phyloP scores from a whole-genome alignment of 2,797 vertebrate species.

The Dipus sagitta region DNA sequence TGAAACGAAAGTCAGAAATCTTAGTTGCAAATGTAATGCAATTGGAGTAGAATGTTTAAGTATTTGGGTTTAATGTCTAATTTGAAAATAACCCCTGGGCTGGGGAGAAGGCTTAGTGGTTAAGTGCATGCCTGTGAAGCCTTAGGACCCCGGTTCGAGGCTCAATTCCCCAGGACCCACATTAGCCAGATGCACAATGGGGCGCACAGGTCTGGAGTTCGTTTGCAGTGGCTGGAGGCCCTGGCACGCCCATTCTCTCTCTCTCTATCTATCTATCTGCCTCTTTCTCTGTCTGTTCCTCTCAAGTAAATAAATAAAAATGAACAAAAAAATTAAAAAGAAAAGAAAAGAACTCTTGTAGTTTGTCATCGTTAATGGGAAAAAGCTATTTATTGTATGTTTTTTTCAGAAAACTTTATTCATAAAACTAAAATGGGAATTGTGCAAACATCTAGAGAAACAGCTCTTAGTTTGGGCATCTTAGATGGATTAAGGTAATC shows the following conservation, averaged over 20 bases:
- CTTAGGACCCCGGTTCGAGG: too few relatives aligned
- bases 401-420: neutral
- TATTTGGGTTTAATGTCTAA: neutral
- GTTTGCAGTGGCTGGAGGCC: too few relatives aligned
- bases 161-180: too few relatives aligned
- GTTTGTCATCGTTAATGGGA: neutral
- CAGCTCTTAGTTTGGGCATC: neutral
- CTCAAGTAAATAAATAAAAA: too few relatives aligned
- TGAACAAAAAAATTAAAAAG: too few relatives aligned
- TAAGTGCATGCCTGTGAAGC: too few relatives aligned
- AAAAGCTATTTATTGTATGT: fast-evolving
- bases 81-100: neutral
- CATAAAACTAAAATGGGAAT: neutral
- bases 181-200: too few relatives aligned
- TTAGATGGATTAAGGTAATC: neutral
- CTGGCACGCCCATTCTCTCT: too few relatives aligned
- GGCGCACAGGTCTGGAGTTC: too few relatives aligned
- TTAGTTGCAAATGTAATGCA: neutral
- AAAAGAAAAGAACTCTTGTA: neutral
- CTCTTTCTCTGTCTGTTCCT: too few relatives aligned
- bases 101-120: too few relatives aligned
- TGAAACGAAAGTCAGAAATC: neutral
- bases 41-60: neutral
- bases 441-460: neutral
- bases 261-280: too few relatives aligned